Evolutionary conservation across 1,140 invertebrate species (phyloP).

Genomic region (Lordiphosa collinella): DNA sequence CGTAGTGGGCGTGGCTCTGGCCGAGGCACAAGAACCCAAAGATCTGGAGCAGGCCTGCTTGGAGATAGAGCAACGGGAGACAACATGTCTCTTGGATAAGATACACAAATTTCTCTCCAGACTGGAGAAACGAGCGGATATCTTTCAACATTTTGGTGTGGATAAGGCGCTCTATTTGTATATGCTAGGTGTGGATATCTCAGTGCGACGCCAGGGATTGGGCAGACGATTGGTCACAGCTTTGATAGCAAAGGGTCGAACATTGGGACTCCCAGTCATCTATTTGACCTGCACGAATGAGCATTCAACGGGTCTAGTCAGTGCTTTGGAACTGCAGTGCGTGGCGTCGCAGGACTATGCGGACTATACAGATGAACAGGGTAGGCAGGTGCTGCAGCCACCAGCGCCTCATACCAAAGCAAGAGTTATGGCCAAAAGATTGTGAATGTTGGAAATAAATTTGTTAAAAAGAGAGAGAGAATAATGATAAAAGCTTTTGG

Average conservation of each 20-base stretch:
- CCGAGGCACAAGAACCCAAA: slow-evolving; percentile 18
- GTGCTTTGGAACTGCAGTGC: slow-evolving; percentile 28
- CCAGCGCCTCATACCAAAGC: slow-evolving; percentile 37
- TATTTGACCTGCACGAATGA: slow-evolving; percentile 43
- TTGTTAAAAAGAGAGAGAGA: too few relatives aligned
- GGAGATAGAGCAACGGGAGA: slow-evolving; percentile 14
- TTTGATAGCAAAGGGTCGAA: slow-evolving; percentile 37
- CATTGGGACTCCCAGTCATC: slow-evolving; percentile 28
- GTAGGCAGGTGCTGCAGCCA: slow-evolving; percentile 31
- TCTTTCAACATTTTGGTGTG: slow-evolving; percentile 38
- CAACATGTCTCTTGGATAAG: slow-evolving; percentile 28
- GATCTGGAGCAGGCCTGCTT: slow-evolving; percentile 43
- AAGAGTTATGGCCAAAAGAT: slow-evolving; percentile 46
- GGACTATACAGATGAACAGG: slow-evolving; percentile 47
- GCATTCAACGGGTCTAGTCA: slow-evolving; percentile 34
- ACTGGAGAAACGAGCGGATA: slow-evolving; percentile 32
- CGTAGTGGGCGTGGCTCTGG: slow-evolving; percentile 43
- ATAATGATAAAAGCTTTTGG: too few relatives aligned
- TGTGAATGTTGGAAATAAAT: slow-evolving; percentile 32
- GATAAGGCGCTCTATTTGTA: slow-evolving; percentile 42
- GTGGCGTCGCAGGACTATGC: slow-evolving; percentile 33
- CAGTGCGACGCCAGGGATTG: slow-evolving; percentile 37
- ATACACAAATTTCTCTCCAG: slow-evolving; percentile 39
- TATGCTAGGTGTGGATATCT: slow-evolving; percentile 33
- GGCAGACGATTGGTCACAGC: slow-evolving; percentile 34